Conservation (phyloP, 2,888 invertebrate species). For the Sphaerophoria rueppellii region DNA sequence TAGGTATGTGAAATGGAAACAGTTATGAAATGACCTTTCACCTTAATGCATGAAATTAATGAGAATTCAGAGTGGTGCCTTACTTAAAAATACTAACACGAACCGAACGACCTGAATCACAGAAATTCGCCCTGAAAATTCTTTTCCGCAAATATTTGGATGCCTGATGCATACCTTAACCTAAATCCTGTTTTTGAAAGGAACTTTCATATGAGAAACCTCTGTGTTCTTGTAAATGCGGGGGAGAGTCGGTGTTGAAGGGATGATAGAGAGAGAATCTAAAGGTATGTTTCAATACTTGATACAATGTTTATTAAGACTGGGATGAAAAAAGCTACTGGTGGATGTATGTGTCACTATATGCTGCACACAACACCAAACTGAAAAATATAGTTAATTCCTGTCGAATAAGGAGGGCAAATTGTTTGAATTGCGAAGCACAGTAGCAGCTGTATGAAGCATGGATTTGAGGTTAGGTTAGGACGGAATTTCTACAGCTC, state of each 20-base stretch:
- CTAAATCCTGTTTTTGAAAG: neutral
- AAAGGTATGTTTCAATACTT: constrained; percentile 24
- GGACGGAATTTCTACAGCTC: constrained; percentile 60
- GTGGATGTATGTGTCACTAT: neutral
- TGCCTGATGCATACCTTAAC: constrained; percentile 7
- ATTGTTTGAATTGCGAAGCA: constrained; percentile 56
- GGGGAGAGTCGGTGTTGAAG: neutral
- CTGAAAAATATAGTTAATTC: constrained; percentile 42
- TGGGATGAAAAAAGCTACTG: constrained; percentile 25
- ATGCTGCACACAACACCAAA: neutral
- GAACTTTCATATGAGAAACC: constrained; percentile 43
- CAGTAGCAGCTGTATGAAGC: constrained; percentile 47
- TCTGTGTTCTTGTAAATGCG: neutral
- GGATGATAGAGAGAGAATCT: neutral
- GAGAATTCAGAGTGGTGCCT: constrained; percentile 23
- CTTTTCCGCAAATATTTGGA: constrained; percentile 48
- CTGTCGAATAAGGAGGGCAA: constrained; percentile 31
- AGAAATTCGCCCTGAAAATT: constrained; percentile 16
- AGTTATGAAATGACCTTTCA: constrained; percentile 26
- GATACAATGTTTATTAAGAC: constrained; percentile 34
- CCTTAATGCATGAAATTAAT: constrained; percentile 45
- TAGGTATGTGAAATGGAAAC: neutral
- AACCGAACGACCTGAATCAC: constrained; percentile 35
- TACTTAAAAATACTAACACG: constrained; percentile 31
- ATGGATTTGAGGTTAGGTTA: constrained; percentile 17